These are phyloP conservation scores for Netelia inedita DNA, from an alignment of 2,888 invertebrate genomes.

Conservation along the genomic window DNA sequence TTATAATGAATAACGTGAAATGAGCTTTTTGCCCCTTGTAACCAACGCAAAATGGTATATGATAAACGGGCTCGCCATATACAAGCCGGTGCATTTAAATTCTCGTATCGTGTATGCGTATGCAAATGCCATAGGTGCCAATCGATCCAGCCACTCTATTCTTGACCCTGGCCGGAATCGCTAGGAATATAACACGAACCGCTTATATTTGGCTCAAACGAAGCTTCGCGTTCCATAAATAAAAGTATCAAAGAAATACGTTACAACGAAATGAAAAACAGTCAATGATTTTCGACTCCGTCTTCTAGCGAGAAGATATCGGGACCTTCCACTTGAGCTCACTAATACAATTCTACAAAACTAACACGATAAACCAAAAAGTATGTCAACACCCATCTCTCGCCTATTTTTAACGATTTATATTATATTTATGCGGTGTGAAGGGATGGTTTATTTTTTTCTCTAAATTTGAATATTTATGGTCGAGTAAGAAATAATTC, in stretches of 20 bases:
- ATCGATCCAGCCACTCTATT: constrained; percentile 60
- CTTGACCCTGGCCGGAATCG: constrained; percentile 68
- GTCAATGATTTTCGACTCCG: not conserved
- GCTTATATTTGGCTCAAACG: constrained; percentile 29
- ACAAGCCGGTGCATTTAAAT: not conserved
- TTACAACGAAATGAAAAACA: not conserved
- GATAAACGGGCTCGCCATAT: constrained; percentile 32
- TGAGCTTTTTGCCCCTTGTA: constrained; percentile 20
- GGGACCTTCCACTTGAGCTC: not conserved
- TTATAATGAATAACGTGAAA: constrained; percentile 20
- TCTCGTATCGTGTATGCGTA: constrained; percentile 49
- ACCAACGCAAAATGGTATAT: constrained; percentile 13
- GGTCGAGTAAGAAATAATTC: not conserved
- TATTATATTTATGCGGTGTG: not conserved
- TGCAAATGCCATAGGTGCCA: constrained; percentile 59
- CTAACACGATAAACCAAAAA: not conserved
- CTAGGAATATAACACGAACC: constrained; percentile 28
- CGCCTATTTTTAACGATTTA: not conserved
- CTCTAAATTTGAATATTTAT: constrained; percentile 12
- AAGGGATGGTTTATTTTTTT: not conserved
- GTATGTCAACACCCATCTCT: not conserved
- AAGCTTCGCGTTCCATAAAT: not conserved
- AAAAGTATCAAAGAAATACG: not conserved
- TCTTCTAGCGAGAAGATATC: not conserved
- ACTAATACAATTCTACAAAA: too few relatives aligned